Conservation (phyloP, 1,140 invertebrate species). For the Cyrtorhinus lividipennis region DNA sequence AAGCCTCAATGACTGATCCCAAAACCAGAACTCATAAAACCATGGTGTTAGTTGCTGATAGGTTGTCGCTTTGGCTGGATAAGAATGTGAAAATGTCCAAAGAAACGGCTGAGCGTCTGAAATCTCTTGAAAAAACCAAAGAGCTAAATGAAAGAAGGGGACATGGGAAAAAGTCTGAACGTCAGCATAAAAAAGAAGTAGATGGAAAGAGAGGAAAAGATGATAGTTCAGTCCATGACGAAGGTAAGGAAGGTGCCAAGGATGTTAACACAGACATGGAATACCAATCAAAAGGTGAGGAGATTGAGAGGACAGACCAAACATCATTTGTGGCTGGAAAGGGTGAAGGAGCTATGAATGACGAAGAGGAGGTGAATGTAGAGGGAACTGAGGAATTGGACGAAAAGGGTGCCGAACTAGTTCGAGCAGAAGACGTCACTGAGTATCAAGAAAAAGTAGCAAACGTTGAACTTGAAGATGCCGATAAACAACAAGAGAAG, state of each 20-base stretch:
- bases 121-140: neutral
- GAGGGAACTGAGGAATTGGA: too few species aligned
- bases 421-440: too few species aligned
- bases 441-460: neutral
- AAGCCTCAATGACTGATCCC: constrained; percentile 14
- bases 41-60: constrained; percentile 15
- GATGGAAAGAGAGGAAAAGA: neutral
- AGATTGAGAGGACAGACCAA: too few species aligned
- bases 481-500: too few species aligned
- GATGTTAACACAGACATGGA: too few species aligned
- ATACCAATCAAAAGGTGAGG: too few species aligned
- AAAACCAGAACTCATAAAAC: constrained; percentile 16
- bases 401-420: neutral
- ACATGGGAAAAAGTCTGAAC: neutral
- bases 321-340: too few species aligned
- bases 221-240: too few species aligned
- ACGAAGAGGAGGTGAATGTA: too few species aligned
- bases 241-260: too few species aligned
- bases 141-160: neutral
- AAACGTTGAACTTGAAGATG: neutral
- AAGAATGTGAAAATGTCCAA: neutral
- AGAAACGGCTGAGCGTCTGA: neutral
- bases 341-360: too few species aligned
- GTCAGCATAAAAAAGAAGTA: neutral
- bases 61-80: constrained; percentile 19